Percentiles rank a stretch among this genome's conserved stretches.
phyloP scores from a whole-genome alignment of 2,797 vertebrate genomes.

The Eulemur albifrons region DNA sequence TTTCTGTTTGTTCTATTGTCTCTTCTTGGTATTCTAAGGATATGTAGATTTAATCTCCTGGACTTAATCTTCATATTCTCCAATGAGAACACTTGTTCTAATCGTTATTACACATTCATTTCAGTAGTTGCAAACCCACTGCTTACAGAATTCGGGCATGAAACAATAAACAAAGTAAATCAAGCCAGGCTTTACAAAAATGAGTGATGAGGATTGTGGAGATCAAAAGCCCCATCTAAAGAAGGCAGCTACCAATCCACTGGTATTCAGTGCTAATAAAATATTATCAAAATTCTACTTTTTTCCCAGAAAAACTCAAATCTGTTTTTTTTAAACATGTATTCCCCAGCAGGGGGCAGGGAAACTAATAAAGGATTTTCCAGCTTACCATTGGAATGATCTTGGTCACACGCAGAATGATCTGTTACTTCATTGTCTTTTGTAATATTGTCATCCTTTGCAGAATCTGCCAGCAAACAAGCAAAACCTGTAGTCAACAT shows the following conservation, averaged over 20 bases:
- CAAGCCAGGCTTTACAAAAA: background rate
- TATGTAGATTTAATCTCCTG: slow-evolving; percentile 26
- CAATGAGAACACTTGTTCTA: background rate
- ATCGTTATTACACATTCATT: slow-evolving; percentile 19
- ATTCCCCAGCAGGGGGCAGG: background rate
- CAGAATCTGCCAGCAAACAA: slow-evolving; percentile 77
- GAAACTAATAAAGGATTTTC: background rate
- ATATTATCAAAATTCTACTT: background rate
- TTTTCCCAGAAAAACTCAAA: background rate
- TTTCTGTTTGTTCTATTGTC: background rate
- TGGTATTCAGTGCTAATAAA: background rate
- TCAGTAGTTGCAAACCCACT: background rate
- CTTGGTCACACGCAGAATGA: slow-evolving; percentile 71
- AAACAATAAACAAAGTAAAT: background rate
- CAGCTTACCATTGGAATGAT: slow-evolving; percentile 79
- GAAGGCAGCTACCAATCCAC: background rate
- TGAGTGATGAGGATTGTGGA: background rate
- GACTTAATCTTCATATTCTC: background rate
- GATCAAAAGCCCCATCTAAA: background rate
- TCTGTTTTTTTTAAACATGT: background rate
- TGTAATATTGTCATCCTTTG: slow-evolving; percentile 62
- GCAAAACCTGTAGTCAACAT: slow-evolving; percentile 15
- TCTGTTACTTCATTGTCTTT: slow-evolving; percentile 62
- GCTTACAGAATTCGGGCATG: background rate
- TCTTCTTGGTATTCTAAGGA: slow-evolving; percentile 7